Evolutionary conservation across 2,888 invertebrate genomes (phyloP).

Genomic region (Tanaodytes sp.): DNA sequence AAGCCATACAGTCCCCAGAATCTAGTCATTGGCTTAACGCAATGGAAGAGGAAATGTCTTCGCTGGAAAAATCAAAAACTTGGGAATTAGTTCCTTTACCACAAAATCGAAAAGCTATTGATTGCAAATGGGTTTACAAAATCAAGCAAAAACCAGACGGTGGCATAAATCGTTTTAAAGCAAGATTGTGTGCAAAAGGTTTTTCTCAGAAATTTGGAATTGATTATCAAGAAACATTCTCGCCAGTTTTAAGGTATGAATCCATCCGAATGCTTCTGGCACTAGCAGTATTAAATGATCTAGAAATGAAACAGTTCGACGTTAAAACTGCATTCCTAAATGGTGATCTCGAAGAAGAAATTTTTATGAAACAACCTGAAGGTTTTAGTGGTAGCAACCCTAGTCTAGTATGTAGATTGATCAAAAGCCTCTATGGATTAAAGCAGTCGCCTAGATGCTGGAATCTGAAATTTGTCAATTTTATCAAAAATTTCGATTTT

Average conservation of each 20-base stretch:
- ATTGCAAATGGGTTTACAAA: constrained; percentile 20
- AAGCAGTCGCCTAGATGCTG: constrained; percentile 28
- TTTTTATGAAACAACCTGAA: constrained; percentile 19
- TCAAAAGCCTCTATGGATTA: too few species aligned
- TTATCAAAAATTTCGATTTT: constrained; percentile 11
- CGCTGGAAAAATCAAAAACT: constrained; percentile 15
- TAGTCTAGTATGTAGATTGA: too few species aligned
- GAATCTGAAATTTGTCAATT: constrained; percentile 13
- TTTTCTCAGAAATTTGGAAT: constrained; percentile 19
- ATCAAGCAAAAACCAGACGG: not conserved
- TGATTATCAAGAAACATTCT: constrained; percentile 29
- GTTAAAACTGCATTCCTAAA: constrained; percentile 28
- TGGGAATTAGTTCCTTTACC: constrained; percentile 10
- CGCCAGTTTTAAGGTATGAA: constrained; percentile 15
- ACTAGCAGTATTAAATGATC: constrained; percentile 13
- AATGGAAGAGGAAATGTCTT: constrained; percentile 23
- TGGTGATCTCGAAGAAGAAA: constrained; percentile 21
- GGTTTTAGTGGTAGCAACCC: too few species aligned
- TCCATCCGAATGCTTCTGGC: constrained; percentile 21
- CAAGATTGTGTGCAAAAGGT: constrained; percentile 31
- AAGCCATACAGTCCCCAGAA: constrained; percentile 43
- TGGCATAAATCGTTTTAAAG: constrained; percentile 19
- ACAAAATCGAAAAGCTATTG: not conserved
- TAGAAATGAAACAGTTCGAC: constrained; percentile 27
- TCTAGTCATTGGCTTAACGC: constrained; percentile 31